Evolutionary conservation across 2,797 vertebrate genomes (phyloP).

Genomic region (Xerus rutilus): DNA sequence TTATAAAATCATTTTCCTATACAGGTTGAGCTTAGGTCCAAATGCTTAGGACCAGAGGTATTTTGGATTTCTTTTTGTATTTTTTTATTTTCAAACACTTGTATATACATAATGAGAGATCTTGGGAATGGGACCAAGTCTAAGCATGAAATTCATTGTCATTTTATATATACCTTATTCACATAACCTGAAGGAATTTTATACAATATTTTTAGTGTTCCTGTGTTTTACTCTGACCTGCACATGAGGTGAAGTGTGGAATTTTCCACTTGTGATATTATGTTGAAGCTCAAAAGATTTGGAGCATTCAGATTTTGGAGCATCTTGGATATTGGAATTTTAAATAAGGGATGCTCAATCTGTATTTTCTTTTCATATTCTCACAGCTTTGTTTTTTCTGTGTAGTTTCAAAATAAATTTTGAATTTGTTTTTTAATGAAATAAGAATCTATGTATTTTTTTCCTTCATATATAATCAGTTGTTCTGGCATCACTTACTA

Average conservation of each 20-base stretch:
- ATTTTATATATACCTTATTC: not conserved
- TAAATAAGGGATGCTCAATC: not conserved
- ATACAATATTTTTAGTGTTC: not conserved
- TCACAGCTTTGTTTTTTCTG: slow-evolving; percentile 52
- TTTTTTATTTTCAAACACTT: not conserved
- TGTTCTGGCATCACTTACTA: not conserved
- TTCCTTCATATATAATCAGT: not conserved
- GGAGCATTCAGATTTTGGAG: not conserved
- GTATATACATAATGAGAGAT: not conserved
- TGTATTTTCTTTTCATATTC: slow-evolving; percentile 43
- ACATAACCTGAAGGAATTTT: not conserved
- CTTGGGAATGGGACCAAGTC: not conserved
- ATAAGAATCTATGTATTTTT: not conserved
- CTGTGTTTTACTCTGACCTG: not conserved
- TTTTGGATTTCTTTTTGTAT: not conserved
- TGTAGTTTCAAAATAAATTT: slow-evolving; percentile 45
- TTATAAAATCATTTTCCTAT: slow-evolving; percentile 35
- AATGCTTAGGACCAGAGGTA: not conserved
- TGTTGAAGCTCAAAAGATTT: not conserved
- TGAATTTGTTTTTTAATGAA: not conserved
- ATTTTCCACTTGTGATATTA: not conserved
- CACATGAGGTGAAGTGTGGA: not conserved
- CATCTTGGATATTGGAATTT: not conserved
- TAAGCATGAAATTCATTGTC: not conserved
- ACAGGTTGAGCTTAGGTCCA: not conserved